These are phyloP conservation scores for Peromyscus attwateri DNA, from an alignment of 2,797 vertebrate genomes.

Conservation along the genomic window DNA sequence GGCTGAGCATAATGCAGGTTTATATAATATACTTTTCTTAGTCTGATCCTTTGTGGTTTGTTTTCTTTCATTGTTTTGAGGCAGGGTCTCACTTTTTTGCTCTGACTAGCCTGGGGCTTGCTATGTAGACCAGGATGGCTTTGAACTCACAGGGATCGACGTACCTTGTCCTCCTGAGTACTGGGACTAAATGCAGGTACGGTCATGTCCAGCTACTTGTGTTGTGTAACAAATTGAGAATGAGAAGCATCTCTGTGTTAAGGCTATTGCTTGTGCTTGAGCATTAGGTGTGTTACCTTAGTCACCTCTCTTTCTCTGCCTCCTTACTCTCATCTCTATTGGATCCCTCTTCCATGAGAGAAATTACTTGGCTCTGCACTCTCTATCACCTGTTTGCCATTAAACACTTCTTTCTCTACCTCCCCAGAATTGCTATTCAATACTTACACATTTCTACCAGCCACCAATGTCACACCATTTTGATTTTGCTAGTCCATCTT, in stretches of 20 bases:
- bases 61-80: not conserved
- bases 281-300: not conserved
- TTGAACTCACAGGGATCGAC: no score
- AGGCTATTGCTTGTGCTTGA: not conserved
- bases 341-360: not conserved
- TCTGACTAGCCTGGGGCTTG: not conserved
- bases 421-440: not conserved
- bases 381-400: not conserved
- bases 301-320: not conserved
- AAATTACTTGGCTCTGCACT: not conserved
- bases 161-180: not conserved
- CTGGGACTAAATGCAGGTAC: not conserved
- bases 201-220: no score
- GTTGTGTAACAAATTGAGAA: not conserved
- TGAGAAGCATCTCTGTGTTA: not conserved
- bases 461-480: not conserved
- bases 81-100: no score
- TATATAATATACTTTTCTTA: not conserved
- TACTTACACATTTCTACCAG: not conserved
- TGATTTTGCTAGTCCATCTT: not conserved
- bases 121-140: not conserved
- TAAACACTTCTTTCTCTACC: constrained; percentile 23
- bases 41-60: not conserved
- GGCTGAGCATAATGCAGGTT: not conserved
- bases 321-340: not conserved